Evolutionary conservation across 2,888 invertebrate species (phyloP).

Genomic region (Chymomyza caudatula): DNA sequence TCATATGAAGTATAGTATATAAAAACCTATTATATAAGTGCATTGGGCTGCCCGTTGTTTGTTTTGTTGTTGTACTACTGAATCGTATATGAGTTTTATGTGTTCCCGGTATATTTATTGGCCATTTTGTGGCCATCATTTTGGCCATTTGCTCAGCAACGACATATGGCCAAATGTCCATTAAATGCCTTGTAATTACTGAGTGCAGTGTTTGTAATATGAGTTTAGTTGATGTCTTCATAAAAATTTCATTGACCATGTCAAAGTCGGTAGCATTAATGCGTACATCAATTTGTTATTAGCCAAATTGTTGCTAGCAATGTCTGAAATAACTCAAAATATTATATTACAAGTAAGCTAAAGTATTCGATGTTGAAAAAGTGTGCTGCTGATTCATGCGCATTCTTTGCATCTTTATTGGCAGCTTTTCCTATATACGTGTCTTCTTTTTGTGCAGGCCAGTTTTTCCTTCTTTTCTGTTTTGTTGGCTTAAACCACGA

Average conservation of each 20-base stretch:
- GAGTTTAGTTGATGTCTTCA: constrained; percentile 45
- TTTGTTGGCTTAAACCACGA: constrained; percentile 33
- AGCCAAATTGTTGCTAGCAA: background rate
- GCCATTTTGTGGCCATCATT: constrained; percentile 22
- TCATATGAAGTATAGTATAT: background rate
- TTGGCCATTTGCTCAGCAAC: constrained; percentile 27
- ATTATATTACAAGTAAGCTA: constrained; percentile 25
- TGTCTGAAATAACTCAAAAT: background rate
- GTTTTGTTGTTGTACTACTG: constrained; percentile 20
- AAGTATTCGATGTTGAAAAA: background rate
- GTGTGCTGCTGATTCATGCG: constrained; percentile 45
- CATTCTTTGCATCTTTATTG: constrained; percentile 9
- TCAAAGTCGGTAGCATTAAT: constrained; percentile 32
- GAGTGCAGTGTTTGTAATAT: constrained; percentile 37
- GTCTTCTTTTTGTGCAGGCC: constrained; percentile 17
- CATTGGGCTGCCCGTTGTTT: background rate
- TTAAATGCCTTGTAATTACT: constrained; percentile 56
- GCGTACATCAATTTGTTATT: constrained; percentile 41
- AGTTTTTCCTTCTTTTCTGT: constrained; percentile 6
- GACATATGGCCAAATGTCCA: constrained; percentile 43
- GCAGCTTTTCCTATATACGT: constrained; percentile 42
- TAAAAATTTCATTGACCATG: constrained; percentile 54
- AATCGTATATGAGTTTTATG: constrained; percentile 1
- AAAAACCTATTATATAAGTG: background rate
- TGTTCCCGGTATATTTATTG: constrained; percentile 17